phyloP scores from a whole-genome alignment of 1,140 invertebrate genomes.

The Heliconius hermathena region DNA sequence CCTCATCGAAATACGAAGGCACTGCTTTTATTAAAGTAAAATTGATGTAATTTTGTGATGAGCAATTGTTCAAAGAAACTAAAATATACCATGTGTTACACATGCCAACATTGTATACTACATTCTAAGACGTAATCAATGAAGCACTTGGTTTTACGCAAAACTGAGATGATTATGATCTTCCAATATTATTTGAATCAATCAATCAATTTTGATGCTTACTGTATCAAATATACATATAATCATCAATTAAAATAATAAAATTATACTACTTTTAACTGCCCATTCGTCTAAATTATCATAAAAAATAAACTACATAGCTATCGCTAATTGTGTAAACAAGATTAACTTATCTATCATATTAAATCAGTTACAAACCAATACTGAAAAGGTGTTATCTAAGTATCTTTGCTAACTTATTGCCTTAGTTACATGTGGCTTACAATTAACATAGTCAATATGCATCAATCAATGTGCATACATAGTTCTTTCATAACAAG shows the following conservation, averaged over 20 bases:
- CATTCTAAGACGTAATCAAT: constrained; percentile 14
- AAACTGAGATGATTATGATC: constrained; percentile 40
- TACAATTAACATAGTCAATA: constrained; percentile 39
- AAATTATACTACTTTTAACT: constrained; percentile 34
- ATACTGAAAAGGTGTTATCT: constrained; percentile 78
- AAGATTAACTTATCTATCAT: constrained; percentile 69
- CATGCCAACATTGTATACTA: neutral
- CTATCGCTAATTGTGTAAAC: constrained; percentile 76
- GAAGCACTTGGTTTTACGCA: constrained; percentile 41
- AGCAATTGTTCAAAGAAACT: constrained; percentile 42
- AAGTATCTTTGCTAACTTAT: constrained; percentile 73
- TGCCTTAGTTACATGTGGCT: constrained; percentile 68
- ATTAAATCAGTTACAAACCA: constrained; percentile 69
- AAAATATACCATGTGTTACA: neutral
- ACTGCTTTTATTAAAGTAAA: constrained; percentile 63
- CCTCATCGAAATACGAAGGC: constrained; percentile 59
- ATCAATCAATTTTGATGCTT: constrained; percentile 10
- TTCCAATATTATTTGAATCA: neutral
- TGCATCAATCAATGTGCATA: constrained; percentile 16
- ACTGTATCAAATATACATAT: constrained; percentile 34
- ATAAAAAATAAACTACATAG: constrained; percentile 67
- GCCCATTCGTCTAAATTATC: constrained; percentile 43
- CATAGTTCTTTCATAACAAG: constrained; percentile 50
- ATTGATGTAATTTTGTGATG: constrained; percentile 48
- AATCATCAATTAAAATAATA: constrained; percentile 28